A percentile compares a stretch with the other conserved stretches of the same genome.
Evolutionary conservation across 1,140 invertebrate genomes (phyloP).

Genomic region (Nephila pilipes): DNA sequence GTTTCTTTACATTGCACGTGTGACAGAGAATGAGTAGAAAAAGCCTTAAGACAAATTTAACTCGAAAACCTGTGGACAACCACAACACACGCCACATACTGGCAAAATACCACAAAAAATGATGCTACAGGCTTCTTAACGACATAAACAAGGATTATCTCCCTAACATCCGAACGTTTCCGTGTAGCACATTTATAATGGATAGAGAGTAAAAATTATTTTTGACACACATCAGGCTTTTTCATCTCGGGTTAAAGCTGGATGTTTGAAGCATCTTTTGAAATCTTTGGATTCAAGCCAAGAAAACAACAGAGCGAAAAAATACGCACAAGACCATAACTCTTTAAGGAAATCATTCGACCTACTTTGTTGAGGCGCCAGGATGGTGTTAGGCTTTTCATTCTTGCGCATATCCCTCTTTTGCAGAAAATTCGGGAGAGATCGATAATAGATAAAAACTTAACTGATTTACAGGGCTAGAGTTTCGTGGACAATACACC

Average conservation of each 20-base stretch:
- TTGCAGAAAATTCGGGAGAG: background rate
- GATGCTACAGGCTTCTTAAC: slow-evolving; percentile 16
- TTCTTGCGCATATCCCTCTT: background rate
- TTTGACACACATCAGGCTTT: slow-evolving; percentile 4
- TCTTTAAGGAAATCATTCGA: slow-evolving; percentile 71
- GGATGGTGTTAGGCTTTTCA: slow-evolving; percentile 17
- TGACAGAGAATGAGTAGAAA: background rate
- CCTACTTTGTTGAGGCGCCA: slow-evolving; percentile 67
- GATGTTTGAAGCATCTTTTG: background rate
- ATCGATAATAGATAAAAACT: slow-evolving; percentile 31
- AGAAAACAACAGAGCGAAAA: slow-evolving; percentile 55
- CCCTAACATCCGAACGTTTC: background rate
- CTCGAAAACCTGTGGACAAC: background rate
- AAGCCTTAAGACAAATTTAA: background rate
- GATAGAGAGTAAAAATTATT: background rate
- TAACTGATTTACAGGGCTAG: background rate
- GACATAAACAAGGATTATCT: slow-evolving; percentile 15
- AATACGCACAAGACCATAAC: slow-evolving; percentile 43
- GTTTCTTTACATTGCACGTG: no score
- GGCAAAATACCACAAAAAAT: background rate
- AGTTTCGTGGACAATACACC: no score
- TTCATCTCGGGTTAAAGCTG: background rate
- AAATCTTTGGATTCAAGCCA: slow-evolving; percentile 38
- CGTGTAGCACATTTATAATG: background rate
- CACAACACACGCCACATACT: background rate